Percentiles rank a stretch among this genome's conserved stretches.
phyloP scores from a whole-genome alignment of 2,888 invertebrate species.

The Folsomia manolachei region DNA sequence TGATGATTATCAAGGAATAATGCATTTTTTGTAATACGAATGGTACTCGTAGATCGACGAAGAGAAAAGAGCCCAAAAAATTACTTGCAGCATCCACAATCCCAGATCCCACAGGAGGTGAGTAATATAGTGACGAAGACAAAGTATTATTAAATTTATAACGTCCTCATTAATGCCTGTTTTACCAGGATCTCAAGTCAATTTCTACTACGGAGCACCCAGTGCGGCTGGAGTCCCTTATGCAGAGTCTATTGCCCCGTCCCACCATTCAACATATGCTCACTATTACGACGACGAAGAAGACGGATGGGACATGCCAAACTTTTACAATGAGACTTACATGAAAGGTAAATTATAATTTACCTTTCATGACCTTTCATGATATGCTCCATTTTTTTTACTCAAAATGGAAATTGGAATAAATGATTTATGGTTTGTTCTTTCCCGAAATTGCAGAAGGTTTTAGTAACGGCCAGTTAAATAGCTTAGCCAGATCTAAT shows the following conservation, averaged over 20 bases:
- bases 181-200: constrained; percentile 89
- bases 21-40: constrained; percentile 13
- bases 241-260: constrained; percentile 91
- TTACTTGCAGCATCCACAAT: constrained; percentile 76
- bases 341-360: constrained; percentile 66
- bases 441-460: constrained; percentile 57
- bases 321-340: constrained; percentile 93
- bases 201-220: constrained; percentile 93
- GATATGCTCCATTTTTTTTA: too few species aligned
- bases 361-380: constrained; percentile 1
- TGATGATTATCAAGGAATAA: neutral
- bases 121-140: too few species aligned
- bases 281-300: constrained; percentile 95
- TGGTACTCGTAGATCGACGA: constrained; percentile 73
- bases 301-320: constrained; percentile 96
- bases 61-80: constrained; percentile 87
- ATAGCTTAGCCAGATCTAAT: constrained; percentile 86
- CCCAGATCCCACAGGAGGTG: constrained; percentile 66
- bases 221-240: constrained; percentile 77
- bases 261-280: constrained; percentile 91
- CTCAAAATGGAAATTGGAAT: neutral
- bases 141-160: too few species aligned
- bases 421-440: constrained; percentile 21
- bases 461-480: constrained; percentile 72
- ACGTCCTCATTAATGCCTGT: too few species aligned